These are phyloP conservation scores for Notechis scutatus DNA, from an alignment of 2,113 vertebrate species.

Conservation along the genomic window DNA sequence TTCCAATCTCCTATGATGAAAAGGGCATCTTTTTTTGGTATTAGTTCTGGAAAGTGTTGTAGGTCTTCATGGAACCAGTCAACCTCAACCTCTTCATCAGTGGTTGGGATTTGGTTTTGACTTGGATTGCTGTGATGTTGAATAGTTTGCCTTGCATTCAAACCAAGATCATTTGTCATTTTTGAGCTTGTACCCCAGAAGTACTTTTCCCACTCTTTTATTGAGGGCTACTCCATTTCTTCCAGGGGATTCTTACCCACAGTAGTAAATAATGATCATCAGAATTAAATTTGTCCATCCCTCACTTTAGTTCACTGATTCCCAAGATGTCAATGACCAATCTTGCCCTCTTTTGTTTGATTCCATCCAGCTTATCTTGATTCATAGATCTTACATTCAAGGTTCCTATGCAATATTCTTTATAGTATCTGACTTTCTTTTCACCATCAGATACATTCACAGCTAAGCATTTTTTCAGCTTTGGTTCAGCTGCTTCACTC, in stretches of 20 bases:
- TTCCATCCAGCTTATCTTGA: not conserved
- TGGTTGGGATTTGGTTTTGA: not conserved
- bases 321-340: not conserved
- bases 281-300: not conserved
- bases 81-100: not conserved
- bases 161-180: not conserved
- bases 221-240: not conserved
- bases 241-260: not conserved
- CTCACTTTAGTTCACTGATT: not conserved
- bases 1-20: not conserved
- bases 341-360: not conserved
- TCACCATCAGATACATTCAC: not conserved
- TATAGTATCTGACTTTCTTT: not conserved
- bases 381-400: not conserved
- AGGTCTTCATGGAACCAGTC: not conserved
- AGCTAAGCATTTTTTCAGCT: not conserved
- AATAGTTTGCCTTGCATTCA: not conserved
- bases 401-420: not conserved
- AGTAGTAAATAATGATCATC: not conserved
- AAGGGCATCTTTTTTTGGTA: not conserved
- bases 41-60: not conserved
- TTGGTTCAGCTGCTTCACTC: not conserved
- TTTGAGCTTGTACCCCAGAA: not conserved
- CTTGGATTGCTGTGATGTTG: not conserved
- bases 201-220: not conserved